These are phyloP conservation scores for Macropodus opercularis DNA, from an alignment of 2,797 vertebrate genomes.

Conservation along the genomic window DNA sequence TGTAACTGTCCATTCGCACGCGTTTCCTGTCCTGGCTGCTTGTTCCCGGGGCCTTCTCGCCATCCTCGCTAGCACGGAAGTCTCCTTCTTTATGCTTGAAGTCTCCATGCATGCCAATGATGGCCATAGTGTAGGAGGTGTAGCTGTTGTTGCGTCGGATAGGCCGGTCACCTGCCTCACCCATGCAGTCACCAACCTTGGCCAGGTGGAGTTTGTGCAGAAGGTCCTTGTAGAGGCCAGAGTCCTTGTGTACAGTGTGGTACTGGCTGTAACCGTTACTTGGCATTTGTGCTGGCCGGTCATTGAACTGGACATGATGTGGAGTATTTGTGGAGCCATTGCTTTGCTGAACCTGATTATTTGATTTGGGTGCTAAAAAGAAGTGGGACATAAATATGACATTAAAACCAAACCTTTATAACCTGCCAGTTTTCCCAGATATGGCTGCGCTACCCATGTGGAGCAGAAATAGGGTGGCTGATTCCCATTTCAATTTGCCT, in stretches of 20 bases:
- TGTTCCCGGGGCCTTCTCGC: slow-evolving; percentile 73
- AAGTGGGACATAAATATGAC: neutral
- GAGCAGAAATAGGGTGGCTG: too few relatives aligned
- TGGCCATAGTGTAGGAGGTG: slow-evolving; percentile 99
- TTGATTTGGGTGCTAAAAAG: slow-evolving; percentile 68
- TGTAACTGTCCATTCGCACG: slow-evolving; percentile 97
- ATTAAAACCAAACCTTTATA: neutral
- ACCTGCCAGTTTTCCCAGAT: too few relatives aligned
- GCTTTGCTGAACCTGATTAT: slow-evolving; percentile 40
- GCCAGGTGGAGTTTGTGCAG: slow-evolving; percentile 96
- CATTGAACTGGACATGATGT: slow-evolving; percentile 62
- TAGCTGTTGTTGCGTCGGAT: slow-evolving; percentile 98
- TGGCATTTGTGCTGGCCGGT: slow-evolving; percentile 82
- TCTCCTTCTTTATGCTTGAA: slow-evolving; percentile 73
- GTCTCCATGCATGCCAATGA: slow-evolving; percentile 94
- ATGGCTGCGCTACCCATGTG: too few relatives aligned
- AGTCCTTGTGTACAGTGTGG: slow-evolving; percentile 98
- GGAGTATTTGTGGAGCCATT: slow-evolving; percentile 44
- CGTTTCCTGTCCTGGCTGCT: slow-evolving; percentile 83
- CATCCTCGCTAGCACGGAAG: slow-evolving; percentile 78
- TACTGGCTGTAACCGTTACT: slow-evolving; percentile 93
- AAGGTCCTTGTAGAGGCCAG: slow-evolving; percentile 96
- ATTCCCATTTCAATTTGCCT: too few relatives aligned
- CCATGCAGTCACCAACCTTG: slow-evolving; percentile 97
- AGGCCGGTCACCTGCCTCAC: slow-evolving; percentile 89